A percentile compares a stretch with the other conserved stretches of the same genome.
phyloP scores from a whole-genome alignment of 1,140 invertebrate species.

The Pantala flavescens region DNA sequence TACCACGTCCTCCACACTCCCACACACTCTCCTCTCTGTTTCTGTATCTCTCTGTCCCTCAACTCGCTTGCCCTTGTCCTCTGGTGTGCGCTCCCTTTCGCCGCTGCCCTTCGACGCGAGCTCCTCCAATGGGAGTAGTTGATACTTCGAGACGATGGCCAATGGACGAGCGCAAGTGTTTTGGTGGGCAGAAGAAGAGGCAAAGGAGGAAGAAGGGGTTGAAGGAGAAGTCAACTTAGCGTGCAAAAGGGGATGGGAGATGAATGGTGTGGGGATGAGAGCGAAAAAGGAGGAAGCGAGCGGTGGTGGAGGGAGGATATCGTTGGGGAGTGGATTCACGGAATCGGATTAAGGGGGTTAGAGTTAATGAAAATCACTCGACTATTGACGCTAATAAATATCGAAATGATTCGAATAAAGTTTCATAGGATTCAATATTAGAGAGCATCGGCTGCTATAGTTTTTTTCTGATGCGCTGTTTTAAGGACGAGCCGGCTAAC shows the following conservation, averaged over 20 bases:
- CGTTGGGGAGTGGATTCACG: too few relatives aligned
- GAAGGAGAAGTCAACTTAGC: neutral
- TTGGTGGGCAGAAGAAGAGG: neutral
- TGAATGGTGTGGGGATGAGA: too few relatives aligned
- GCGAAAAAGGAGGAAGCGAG: too few relatives aligned
- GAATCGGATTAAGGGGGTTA: too few relatives aligned
- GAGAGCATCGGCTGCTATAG: too few relatives aligned
- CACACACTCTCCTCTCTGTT: neutral
- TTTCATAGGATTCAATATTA: too few relatives aligned
- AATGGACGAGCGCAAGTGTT: neutral
- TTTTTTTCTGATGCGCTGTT: too few relatives aligned
- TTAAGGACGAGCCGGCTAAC: too few relatives aligned
- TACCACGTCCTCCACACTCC: neutral
- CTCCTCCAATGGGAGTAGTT: neutral
- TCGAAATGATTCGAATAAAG: too few relatives aligned
- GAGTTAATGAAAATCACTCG: too few relatives aligned
- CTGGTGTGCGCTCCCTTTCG: neutral
- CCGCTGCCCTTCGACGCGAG: neutral
- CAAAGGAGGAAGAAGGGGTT: neutral
- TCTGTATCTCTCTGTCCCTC: neutral
- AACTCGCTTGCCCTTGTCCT: neutral
- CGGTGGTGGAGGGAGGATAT: neutral
- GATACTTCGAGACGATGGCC: neutral
- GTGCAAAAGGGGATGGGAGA: too few relatives aligned
- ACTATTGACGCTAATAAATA: too few relatives aligned